These are phyloP conservation scores for Ptychodera flava DNA, from an alignment of 35 echinoderm and acorn worm species.

Conservation along the genomic window DNA sequence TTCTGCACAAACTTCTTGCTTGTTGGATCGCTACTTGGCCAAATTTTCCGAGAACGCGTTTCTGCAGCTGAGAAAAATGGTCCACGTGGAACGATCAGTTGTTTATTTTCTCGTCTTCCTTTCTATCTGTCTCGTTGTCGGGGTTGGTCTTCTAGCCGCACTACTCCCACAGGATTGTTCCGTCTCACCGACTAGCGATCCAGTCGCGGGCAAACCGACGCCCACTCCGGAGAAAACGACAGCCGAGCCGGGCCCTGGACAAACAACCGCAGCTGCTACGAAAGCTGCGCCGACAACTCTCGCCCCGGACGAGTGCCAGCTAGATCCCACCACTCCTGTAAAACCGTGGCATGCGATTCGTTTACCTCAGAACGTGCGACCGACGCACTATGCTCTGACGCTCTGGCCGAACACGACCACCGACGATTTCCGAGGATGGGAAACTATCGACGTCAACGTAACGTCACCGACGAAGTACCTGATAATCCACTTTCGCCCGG, in stretches of 20 bases:
- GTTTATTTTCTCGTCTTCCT: not conserved
- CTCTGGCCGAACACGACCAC: conserved; percentile 58
- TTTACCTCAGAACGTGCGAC: conserved; percentile 38
- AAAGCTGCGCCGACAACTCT: not conserved
- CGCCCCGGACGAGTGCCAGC: not conserved
- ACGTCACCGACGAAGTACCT: not conserved
- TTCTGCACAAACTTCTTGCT: too few relatives aligned
- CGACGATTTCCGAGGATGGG: conserved; percentile 48
- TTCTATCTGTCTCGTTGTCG: not conserved
- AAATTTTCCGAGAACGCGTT: too few relatives aligned
- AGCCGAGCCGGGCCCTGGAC: too few relatives aligned
- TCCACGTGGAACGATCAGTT: not conserved
- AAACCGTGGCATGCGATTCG: conserved; percentile 53
- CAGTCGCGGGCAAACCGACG: too few relatives aligned
- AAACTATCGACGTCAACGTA: conserved; percentile 40
- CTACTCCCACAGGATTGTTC: not conserved
- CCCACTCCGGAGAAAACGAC: too few relatives aligned
- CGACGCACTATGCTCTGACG: conserved; percentile 47
- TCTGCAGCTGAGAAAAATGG: too few relatives aligned
- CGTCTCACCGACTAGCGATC: too few relatives aligned
- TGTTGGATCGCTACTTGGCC: not conserved
- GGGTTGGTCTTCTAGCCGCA: not conserved
- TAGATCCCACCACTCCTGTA: not conserved
- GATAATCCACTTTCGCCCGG: not conserved
- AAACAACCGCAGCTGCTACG: not conserved